phyloP scores from a whole-genome alignment of 2,888 invertebrate species.

The Caenorhabditis panamensis region DNA sequence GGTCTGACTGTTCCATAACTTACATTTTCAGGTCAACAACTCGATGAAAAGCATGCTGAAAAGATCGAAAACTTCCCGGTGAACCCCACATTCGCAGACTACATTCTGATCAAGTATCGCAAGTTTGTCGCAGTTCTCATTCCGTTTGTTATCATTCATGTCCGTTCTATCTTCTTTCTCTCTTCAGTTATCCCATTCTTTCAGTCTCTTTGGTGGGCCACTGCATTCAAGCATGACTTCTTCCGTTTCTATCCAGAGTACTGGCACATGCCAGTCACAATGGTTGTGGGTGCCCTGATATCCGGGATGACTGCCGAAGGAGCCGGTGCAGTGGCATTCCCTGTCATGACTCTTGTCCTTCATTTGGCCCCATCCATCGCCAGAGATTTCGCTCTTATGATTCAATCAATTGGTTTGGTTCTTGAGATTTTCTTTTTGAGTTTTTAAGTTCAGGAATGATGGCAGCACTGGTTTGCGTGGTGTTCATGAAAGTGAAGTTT shows the following conservation, averaged over 20 bases:
- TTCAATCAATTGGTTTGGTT: constrained; percentile 77
- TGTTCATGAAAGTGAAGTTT: constrained; percentile 79
- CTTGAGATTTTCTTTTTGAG: background rate
- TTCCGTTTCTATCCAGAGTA: constrained; percentile 78
- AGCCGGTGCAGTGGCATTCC: constrained; percentile 79
- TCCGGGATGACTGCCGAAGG: constrained; percentile 80
- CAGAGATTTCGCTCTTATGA: constrained; percentile 78
- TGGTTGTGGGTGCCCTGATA: constrained; percentile 80
- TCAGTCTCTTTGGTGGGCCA: constrained; percentile 78
- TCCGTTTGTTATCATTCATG: constrained; percentile 73
- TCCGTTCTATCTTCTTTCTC: constrained; percentile 36
- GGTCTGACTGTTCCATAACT: no score
- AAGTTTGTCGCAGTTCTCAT: constrained; percentile 73
- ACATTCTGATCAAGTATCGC: constrained; percentile 71
- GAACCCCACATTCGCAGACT: constrained; percentile 66
- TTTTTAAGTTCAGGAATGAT: constrained; percentile 77
- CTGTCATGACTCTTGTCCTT: constrained; percentile 78
- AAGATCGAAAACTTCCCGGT: constrained; percentile 63
- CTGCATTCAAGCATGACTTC: constrained; percentile 75
- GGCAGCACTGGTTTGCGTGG: constrained; percentile 78
- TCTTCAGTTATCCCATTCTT: no score
- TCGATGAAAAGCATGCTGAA: constrained; percentile 67
- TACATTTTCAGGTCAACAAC: no score
- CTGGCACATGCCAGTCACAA: constrained; percentile 81
- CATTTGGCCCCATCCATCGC: constrained; percentile 76